Percentiles rank a stretch among this genome's conserved stretches.
Conservation (phyloP, 2,797 vertebrate species). For the Notolepis coatsorum region DNA sequence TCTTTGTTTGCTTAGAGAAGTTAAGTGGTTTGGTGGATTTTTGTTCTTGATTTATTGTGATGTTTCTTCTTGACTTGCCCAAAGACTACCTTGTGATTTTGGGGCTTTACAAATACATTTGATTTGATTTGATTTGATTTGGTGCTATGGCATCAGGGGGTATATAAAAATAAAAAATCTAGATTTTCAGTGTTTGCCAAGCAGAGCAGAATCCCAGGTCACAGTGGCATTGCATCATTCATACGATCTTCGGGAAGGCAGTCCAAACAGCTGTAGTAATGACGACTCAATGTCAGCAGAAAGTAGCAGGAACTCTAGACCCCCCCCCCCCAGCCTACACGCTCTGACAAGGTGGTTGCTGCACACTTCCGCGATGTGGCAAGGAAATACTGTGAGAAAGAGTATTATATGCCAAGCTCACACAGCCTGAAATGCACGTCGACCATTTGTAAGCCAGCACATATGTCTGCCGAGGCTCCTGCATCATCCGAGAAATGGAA, state of each 20-base stretch:
- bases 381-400: conserved; percentile 51
- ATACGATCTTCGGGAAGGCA: conserved; percentile 25
- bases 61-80: too few species aligned
- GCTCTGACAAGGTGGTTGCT: conserved; percentile 42
- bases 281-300: conserved; percentile 33
- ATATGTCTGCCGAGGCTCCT: conserved; percentile 1
- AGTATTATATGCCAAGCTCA: conserved; percentile 15
- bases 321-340: conserved; percentile 12
- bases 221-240: conserved; percentile 14
- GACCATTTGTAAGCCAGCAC: neutral
- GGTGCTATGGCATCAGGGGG: conserved; percentile 9
- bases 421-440: conserved; percentile 31
- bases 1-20: conserved; percentile 19
- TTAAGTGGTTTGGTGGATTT: neutral
- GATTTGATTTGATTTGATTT: too few species aligned
- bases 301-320: conserved; percentile 19
- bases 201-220: conserved; percentile 36
- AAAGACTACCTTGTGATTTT: too few species aligned
- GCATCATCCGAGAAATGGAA: conserved; percentile 30
- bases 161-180: conserved; percentile 17
- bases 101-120: too few species aligned
- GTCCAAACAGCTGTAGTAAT: conserved; percentile 42
- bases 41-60: too few species aligned
- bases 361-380: conserved; percentile 35
- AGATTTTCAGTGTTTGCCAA: conserved; percentile 41